Conservation (phyloP, 1,140 invertebrate species). For the Drosophila insularis region DNA sequence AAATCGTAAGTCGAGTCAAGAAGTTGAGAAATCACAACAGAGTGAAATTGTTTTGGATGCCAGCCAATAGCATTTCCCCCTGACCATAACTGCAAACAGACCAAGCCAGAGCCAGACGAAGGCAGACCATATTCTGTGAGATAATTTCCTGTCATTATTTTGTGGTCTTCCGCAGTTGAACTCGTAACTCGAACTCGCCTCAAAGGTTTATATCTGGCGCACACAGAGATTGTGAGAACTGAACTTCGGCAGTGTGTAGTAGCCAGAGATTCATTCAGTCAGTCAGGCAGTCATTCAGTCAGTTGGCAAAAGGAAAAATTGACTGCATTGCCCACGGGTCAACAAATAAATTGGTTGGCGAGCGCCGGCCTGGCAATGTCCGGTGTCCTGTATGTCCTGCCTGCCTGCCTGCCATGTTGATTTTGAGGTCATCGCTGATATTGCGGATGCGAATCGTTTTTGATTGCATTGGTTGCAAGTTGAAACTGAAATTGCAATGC, state of each 20-base stretch:
- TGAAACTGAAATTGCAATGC: constrained; percentile 44
- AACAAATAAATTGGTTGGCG: constrained; percentile 77
- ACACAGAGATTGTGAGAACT: constrained; percentile 44
- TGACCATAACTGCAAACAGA: constrained; percentile 11
- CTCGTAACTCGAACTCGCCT: constrained; percentile 73
- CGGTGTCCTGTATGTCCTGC: constrained; percentile 6
- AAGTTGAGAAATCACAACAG: constrained; percentile 57
- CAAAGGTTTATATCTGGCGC: constrained; percentile 72
- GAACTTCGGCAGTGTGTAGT: background rate
- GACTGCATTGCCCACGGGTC: constrained; percentile 80
- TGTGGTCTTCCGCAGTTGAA: constrained; percentile 79
- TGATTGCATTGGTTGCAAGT: constrained; percentile 69
- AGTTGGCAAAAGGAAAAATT: constrained; percentile 69
- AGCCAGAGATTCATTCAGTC: constrained; percentile 23
- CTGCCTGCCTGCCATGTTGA: constrained; percentile 63
- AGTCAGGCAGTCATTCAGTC: constrained; percentile 42
- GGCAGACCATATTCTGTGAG: constrained; percentile 62
- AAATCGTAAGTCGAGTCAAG: constrained; percentile 1
- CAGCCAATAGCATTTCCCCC: constrained; percentile 43
- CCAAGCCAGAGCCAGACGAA: constrained; percentile 15
- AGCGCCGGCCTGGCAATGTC: constrained; percentile 18
- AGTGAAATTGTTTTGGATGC: constrained; percentile 77
- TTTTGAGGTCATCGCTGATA: constrained; percentile 80
- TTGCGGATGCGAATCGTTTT: constrained; percentile 78
- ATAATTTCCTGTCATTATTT: constrained; percentile 81